Evolutionary conservation across 2,888 invertebrate genomes (phyloP), one percentile per base, ranked within the genome.

Genomic region (Harpagoxenus sublaevis): DNA sequence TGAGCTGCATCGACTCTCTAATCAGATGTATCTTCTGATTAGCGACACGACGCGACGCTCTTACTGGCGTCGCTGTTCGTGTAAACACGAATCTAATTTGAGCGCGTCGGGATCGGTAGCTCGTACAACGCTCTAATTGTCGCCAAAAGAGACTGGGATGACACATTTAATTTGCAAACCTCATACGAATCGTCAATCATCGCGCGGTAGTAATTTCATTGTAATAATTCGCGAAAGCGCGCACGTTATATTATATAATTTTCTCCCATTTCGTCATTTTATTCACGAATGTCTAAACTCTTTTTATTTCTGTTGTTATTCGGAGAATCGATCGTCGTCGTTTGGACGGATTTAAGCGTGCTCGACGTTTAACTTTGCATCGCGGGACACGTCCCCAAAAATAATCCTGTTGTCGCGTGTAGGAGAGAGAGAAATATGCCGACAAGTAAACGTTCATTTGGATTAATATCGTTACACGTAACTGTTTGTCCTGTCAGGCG

Each of bases 11-110:
- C 89, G 91, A 91, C 92, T 93, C 94, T 95, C 93, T 94, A 94
- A 95, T 95, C 94, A 95, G 92, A 93, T 93, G 92, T 92, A 92
- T 90, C 92, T 93, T 91, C 91, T 94, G 93, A 94, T 94, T 94
- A 92, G 92, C 90, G 89, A 87, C 87, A 83, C 89, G 87, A 82
- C 83, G 86, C 84, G 87, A 82, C 83, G 86, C 84, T 84, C 83
- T 60, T 35, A 39, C 35, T 18, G 74, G 85, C 75, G 84, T 77
- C 83, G 82, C 79, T 84, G 87, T 89, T 88, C 87, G 89, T 87
- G 87, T 93, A 94, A 94, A 94, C 93, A 93, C 84, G 86, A 88
- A 81, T 92, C 92, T 92, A 92, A 93, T 93, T 92, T 92, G 88
- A 89, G 89, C 91, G 91, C 89, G 91, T 84, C 89, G 87, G 88